Percentiles rank a stretch among this genome's conserved stretches.
Evolutionary conservation across 2,113 vertebrate species (phyloP).

Genomic region (Xenopus laevis): DNA sequence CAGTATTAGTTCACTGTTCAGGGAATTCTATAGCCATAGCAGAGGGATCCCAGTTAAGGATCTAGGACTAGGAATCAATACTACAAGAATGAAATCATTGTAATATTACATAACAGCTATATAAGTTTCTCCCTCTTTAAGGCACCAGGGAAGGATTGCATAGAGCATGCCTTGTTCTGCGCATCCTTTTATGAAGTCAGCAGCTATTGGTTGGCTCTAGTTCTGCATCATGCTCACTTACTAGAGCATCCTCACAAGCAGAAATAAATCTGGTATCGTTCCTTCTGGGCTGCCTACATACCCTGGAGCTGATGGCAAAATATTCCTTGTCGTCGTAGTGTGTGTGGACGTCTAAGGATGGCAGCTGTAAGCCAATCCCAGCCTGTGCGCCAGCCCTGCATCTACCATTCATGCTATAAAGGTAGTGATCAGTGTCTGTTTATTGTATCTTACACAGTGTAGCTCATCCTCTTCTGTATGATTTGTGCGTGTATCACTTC

Average conservation of each 20-base stretch:
- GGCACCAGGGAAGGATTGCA: neutral
- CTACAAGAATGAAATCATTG: too few species aligned
- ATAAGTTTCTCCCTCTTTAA: too few species aligned
- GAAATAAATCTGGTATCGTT: conserved; percentile 2
- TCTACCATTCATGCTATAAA: conserved; percentile 64
- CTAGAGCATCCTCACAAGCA: neutral
- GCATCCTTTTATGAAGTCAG: neutral
- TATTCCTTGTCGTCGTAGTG: neutral
- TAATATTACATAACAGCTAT: too few species aligned
- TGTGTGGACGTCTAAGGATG: conserved; percentile 51
- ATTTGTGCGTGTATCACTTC: neutral
- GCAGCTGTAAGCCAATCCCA: conserved; percentile 63
- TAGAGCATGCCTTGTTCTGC: conserved; percentile 21
- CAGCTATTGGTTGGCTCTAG: conserved; percentile 24
- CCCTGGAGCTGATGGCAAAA: neutral
- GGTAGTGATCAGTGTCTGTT: conserved; percentile 50
- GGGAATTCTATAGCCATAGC: too few species aligned
- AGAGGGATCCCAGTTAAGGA: too few species aligned
- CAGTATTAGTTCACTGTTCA: too few species aligned
- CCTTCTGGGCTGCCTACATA: neutral
- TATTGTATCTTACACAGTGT: neutral
- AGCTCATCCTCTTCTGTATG: neutral
- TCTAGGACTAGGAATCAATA: too few species aligned
- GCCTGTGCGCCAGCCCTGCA: conserved; percentile 64
- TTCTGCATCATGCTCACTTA: conserved; percentile 14